These are phyloP conservation scores for Orussus abietinus DNA, from an alignment of 1,140 invertebrate species.

Conservation along the genomic window DNA sequence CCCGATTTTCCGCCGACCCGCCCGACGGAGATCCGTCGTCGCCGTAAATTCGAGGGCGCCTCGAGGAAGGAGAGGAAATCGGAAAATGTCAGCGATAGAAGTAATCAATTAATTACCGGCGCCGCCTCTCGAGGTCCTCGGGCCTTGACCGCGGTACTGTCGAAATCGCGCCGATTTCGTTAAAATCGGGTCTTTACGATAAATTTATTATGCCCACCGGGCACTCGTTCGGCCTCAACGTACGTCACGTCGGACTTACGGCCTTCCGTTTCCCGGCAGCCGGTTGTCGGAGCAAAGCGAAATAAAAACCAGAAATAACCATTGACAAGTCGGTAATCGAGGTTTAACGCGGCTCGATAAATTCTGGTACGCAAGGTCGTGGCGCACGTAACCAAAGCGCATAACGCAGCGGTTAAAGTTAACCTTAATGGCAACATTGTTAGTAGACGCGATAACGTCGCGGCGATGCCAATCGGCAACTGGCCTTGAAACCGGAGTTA, in stretches of 20 bases:
- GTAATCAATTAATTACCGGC: too few relatives aligned
- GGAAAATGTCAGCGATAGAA: too few relatives aligned
- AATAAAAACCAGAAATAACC: conserved; percentile 7
- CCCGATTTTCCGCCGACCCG: too few relatives aligned
- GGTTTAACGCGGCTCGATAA: conserved; percentile 33
- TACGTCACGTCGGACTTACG: too few relatives aligned
- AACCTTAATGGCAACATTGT: too few relatives aligned
- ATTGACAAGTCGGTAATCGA: conserved; percentile 13
- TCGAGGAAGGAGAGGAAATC: background rate
- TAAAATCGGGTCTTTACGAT: too few relatives aligned
- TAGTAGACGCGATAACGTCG: too few relatives aligned
- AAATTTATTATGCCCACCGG: too few relatives aligned
- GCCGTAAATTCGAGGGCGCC: background rate
- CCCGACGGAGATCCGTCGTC: background rate
- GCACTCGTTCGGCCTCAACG: too few relatives aligned
- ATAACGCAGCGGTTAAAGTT: too few relatives aligned
- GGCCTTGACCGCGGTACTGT: background rate
- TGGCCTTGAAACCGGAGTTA: conserved; percentile 25
- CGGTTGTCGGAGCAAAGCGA: conserved; percentile 4
- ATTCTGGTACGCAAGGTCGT: conserved; percentile 36
- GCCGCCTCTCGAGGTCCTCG: background rate
- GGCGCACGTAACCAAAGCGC: conserved; percentile 20
- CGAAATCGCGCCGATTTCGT: too few relatives aligned
- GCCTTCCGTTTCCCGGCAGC: conserved; percentile 17
- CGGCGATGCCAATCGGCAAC: conserved; percentile 8